These are phyloP conservation scores for Saguinus imperator DNA, from an alignment of 2,113 vertebrate genomes.

Conservation along the genomic window DNA sequence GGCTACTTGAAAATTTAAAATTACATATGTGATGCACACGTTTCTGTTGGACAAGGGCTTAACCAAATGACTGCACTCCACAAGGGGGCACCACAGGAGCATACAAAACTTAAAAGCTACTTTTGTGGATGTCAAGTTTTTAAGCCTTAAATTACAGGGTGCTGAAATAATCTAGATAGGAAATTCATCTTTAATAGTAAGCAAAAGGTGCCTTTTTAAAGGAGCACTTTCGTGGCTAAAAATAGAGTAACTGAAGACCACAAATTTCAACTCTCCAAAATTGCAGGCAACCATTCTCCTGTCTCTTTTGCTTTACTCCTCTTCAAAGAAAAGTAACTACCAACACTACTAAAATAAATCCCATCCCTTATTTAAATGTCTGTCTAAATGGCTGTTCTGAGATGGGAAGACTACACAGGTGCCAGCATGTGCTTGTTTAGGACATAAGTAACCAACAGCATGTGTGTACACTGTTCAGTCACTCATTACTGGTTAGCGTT, in stretches of 20 bases:
- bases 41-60: neutral
- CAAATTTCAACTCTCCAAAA: neutral
- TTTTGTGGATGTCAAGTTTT: slow-evolving; percentile 56
- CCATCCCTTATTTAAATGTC: neutral
- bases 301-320: neutral
- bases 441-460: neutral
- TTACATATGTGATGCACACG: neutral
- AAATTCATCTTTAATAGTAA: slow-evolving; percentile 57
- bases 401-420: neutral
- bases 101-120: slow-evolving; percentile 4
- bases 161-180: slow-evolving; percentile 57
- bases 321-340: neutral
- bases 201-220: slow-evolving; percentile 15
- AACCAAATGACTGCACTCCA: slow-evolving; percentile 53
- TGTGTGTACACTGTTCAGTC: neutral
- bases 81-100: slow-evolving; percentile 79
- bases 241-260: neutral
- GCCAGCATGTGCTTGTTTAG: neutral
- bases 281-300: neutral
- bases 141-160: slow-evolving; percentile 41
- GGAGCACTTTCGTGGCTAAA: slow-evolving; percentile 31
- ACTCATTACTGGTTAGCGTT: neutral
- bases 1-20: neutral
- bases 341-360: neutral
- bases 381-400: neutral